These are phyloP conservation scores for Phyllostomus discolor DNA, from an alignment of 2,113 vertebrate genomes.

Conservation along the genomic window DNA sequence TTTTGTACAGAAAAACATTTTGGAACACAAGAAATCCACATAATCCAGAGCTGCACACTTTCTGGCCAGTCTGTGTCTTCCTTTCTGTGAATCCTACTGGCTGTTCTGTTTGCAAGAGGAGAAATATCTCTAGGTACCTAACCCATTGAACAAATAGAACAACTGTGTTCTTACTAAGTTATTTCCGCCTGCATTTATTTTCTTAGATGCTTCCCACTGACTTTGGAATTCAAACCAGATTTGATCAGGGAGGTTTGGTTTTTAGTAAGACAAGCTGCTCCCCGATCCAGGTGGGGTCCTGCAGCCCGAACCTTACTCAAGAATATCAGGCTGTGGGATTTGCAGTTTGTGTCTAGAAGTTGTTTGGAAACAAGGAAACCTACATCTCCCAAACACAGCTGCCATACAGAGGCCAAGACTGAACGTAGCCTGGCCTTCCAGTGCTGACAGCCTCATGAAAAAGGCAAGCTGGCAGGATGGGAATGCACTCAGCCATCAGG, in stretches of 20 bases:
- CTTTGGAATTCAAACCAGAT: constrained; percentile 52
- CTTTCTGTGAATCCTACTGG: not conserved
- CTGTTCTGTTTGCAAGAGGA: not conserved
- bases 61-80: not conserved
- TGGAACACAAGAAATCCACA: not conserved
- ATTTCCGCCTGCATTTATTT: constrained; percentile 38
- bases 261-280: not conserved
- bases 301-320: not conserved
- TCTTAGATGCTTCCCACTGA: constrained; percentile 38
- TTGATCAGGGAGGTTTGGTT: not conserved
- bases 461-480: not conserved
- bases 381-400: not conserved
- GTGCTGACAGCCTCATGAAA: not conserved
- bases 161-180: not conserved
- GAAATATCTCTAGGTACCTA: not conserved
- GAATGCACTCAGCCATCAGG: not conserved
- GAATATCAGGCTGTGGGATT: not conserved
- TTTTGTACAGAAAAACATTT: not conserved
- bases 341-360: constrained; percentile 39
- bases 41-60: not conserved
- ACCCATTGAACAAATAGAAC: not conserved
- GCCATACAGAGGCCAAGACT: not conserved
- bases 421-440: not conserved
- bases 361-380: not conserved
- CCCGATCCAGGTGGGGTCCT: not conserved